A percentile compares a stretch with the other conserved stretches of the same genome.
These are phyloP conservation scores for Limonius californicus DNA, from an alignment of 1,140 invertebrate genomes.

Conservation along the genomic window DNA sequence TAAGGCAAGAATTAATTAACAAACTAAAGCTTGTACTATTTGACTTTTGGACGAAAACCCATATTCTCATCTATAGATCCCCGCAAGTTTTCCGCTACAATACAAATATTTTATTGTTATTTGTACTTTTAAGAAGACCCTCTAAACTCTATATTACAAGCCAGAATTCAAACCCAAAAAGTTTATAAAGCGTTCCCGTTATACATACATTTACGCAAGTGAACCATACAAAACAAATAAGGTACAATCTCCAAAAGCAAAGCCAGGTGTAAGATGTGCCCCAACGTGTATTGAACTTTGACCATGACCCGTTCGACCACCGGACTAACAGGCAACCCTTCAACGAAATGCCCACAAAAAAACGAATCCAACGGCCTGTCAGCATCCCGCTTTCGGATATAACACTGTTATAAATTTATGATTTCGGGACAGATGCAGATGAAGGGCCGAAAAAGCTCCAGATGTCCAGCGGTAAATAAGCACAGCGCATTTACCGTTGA, in stretches of 20 bases:
- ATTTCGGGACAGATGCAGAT: constrained; percentile 21
- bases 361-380: constrained; percentile 10
- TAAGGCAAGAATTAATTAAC: no score
- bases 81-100: no score
- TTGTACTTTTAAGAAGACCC: no score
- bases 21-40: no score
- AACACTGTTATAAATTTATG: constrained; percentile 24
- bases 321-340: constrained; percentile 5
- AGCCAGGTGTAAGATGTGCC: constrained; percentile 1
- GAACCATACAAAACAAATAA: constrained; percentile 1
- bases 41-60: no score
- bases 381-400: constrained; percentile 7
- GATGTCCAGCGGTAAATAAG: constrained; percentile 18
- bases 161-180: no score
- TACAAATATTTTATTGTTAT: no score
- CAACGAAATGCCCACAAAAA: background rate
- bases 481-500: background rate
- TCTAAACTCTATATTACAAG: no score
- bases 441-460: constrained; percentile 12
- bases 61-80: no score
- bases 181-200: no score
- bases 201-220: no score
- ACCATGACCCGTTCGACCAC: constrained; percentile 1
- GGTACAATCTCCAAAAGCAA: background rate
- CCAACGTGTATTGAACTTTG: constrained; percentile 5